Evolutionary conservation across 2,888 invertebrate genomes (phyloP), one percentile per base, ranked within the genome.

Genomic region (Aphodius sticticus): DNA sequence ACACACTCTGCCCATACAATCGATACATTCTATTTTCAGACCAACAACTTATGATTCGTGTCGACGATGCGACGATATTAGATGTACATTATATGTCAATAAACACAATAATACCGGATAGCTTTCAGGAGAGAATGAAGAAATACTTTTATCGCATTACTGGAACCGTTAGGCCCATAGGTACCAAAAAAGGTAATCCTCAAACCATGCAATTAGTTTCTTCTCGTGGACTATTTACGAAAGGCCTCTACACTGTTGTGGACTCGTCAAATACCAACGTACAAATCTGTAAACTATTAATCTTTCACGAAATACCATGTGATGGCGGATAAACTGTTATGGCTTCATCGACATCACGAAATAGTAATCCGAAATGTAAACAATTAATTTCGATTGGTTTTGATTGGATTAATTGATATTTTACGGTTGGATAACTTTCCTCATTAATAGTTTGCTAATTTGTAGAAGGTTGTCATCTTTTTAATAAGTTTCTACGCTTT

Each of bases 81-180:
- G 16, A n/a, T 16, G 35, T 7, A 36, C 26, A 26, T 71, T 74
- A 6, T 26, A 14, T 26, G 74, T 74, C 26, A 74, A 74, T 74
- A 74, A 74, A 74, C 74, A 74, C 16, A 74, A 36, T 37, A 16
- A 74, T 36, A 74, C n/a, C 35, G 36, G n/a, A 74, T 74, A 12
- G 53, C 12, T 2, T 53, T 53, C 9, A 53, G 12, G 53, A 53
- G 12, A 53, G 4, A 26, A 26, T 26, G 26, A 3, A 53, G 7
- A 53, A 9, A 53, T 53, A 53, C 53, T 53, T 53, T 53, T 53
- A 53, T 53, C 53, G 53, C 26, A 26, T 53, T 53, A 53, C 53
- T 53, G 53, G 53, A 9, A 53, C 53, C 53, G 53, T 53, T 53
- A 53, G 9, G 12, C 53, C 53, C 12, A 2, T 12, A 53, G 38